A percentile compares a stretch with the other conserved stretches of the same genome.
Conservation (phyloP, 2,113 vertebrate genomes). For the Grammomys dolichurus region DNA sequence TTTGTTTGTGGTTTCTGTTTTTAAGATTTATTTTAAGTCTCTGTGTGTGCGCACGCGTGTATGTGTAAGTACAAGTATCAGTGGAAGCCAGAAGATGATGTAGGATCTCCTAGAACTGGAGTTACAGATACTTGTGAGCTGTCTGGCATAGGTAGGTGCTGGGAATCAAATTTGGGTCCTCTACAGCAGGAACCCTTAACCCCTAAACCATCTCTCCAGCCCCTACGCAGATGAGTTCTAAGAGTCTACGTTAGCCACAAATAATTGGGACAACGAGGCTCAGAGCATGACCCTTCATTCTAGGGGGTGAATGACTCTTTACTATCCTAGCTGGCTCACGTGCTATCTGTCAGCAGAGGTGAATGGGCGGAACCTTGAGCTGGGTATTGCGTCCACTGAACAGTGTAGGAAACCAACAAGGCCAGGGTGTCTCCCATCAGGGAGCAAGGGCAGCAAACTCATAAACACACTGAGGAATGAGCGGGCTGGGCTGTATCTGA, state of each 20-base stretch:
- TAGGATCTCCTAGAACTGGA: neutral
- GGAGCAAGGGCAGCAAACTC: neutral
- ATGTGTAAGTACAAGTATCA: neutral
- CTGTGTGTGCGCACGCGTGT: neutral
- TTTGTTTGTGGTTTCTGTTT: neutral
- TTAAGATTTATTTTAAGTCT: neutral
- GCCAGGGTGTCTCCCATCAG: neutral
- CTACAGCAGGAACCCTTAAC: neutral
- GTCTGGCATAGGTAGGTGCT: neutral
- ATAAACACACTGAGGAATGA: neutral
- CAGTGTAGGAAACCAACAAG: neutral
- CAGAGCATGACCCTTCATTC: neutral
- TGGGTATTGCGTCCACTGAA: neutral
- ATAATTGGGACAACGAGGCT: neutral
- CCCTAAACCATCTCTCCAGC: neutral
- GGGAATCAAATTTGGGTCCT: neutral
- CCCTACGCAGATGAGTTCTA: neutral
- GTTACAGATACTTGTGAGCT: neutral
- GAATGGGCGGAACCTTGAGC: neutral
- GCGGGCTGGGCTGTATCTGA: neutral
- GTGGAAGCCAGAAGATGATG: neutral
- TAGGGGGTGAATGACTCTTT: neutral
- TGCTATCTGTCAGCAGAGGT: neutral
- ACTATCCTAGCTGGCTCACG: neutral
- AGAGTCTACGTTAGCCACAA: neutral